These are phyloP conservation scores for Tachina fera DNA, from an alignment of 2,888 invertebrate species.

Conservation along the genomic window DNA sequence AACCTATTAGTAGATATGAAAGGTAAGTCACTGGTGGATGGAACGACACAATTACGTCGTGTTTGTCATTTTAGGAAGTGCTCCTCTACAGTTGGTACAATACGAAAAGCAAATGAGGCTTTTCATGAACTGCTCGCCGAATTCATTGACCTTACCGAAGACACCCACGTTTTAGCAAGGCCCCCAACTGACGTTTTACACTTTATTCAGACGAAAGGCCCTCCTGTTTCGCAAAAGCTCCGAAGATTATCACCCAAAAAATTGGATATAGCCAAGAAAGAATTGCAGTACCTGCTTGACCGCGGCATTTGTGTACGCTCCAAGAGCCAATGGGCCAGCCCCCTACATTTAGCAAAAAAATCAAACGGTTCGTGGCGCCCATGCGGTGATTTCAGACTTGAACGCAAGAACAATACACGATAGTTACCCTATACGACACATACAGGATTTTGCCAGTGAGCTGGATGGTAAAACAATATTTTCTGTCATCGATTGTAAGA, in stretches of 20 bases:
- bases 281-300: too few species aligned
- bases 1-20: too few species aligned
- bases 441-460: constrained; percentile 74
- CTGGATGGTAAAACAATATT: constrained; percentile 34
- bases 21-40: too few species aligned
- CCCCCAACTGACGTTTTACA: constrained; percentile 28
- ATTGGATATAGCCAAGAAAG: constrained; percentile 10
- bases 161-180: too few species aligned
- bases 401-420: constrained; percentile 76
- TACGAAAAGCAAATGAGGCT: too few species aligned
- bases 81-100: background rate
- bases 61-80: constrained; percentile 30
- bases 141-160: too few species aligned
- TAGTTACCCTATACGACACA: too few species aligned
- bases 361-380: constrained; percentile 74
- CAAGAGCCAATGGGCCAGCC: too few species aligned
- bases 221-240: constrained; percentile 30
- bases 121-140: too few species aligned
- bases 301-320: too few species aligned
- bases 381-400: constrained; percentile 77
- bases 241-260: constrained; percentile 57
- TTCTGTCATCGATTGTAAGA: constrained; percentile 50
- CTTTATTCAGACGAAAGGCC: constrained; percentile 54
- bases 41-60: background rate
- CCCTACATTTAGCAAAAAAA: too few species aligned